Percentiles rank a stretch among this genome's conserved stretches.
Conservation (phyloP, 2,797 vertebrate species). For the Chaenodraco wilsoni region DNA sequence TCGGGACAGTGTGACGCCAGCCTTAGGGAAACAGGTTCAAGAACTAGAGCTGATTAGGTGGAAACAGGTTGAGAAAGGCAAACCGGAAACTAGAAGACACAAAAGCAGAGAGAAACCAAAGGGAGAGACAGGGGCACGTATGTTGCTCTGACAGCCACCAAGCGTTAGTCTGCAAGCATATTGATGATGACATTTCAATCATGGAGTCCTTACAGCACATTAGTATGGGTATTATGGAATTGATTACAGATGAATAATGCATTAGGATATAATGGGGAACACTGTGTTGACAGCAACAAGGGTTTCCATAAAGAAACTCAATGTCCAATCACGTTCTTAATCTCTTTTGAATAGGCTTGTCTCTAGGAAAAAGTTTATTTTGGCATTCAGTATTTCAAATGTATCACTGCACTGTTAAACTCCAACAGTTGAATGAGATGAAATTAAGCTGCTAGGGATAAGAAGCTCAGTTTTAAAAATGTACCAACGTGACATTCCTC, state of each 20-base stretch:
- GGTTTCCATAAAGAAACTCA: conserved; percentile 31
- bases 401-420: conserved; percentile 25
- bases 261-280: conserved; percentile 27
- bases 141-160: not conserved
- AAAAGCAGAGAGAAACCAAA: too few relatives aligned
- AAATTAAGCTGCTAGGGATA: conserved; percentile 35
- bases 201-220: conserved; percentile 34
- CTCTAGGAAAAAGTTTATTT: conserved; percentile 12
- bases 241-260: conserved; percentile 61
- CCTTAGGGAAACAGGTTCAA: too few relatives aligned
- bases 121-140: too few relatives aligned
- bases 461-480: conserved; percentile 22
- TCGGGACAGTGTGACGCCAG: too few relatives aligned
- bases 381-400: conserved; percentile 19
- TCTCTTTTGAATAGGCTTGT: conserved; percentile 19
- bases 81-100: too few relatives aligned
- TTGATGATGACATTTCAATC: conserved; percentile 51
- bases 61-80: too few relatives aligned
- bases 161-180: conserved; percentile 37
- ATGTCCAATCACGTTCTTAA: not conserved
- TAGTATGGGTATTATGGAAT: conserved; percentile 25
- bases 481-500: conserved; percentile 29
- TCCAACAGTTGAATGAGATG: conserved; percentile 25
- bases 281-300: conserved; percentile 21
- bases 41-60: too few relatives aligned